These are phyloP conservation scores for Sinocyclocheilus anophthalmus DNA, from an alignment of 2,113 vertebrate genomes.

Conservation along the genomic window DNA sequence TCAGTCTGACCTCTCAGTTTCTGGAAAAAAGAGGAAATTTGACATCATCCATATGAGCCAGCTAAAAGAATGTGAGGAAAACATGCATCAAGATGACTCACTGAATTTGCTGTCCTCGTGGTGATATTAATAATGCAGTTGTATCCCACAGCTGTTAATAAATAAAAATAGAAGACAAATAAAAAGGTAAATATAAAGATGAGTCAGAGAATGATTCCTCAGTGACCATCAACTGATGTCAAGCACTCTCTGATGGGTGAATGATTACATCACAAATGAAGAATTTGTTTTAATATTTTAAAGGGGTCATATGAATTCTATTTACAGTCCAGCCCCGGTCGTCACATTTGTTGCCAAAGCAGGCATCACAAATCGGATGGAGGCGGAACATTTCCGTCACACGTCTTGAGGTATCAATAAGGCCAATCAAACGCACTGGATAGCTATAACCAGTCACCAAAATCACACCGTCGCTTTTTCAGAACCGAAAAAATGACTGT, in stretches of 20 bases:
- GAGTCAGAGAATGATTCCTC: not conserved
- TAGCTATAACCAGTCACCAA: too few species aligned
- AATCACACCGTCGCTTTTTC: too few species aligned
- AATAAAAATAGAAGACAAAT: conserved; percentile 10
- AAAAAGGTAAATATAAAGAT: not conserved
- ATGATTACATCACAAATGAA: not conserved
- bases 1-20: conserved; percentile 97
- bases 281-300: not conserved
- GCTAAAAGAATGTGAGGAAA: not conserved
- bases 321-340: too few species aligned
- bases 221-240: not conserved
- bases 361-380: too few species aligned
- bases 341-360: too few species aligned
- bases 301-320: too few species aligned
- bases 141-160: conserved; percentile 89
- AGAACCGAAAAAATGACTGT: too few species aligned
- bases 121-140: conserved; percentile 97
- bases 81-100: conserved; percentile 71
- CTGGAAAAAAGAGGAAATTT: conserved; percentile 68
- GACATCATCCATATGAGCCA: not conserved
- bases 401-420: too few species aligned
- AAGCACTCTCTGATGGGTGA: not conserved
- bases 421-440: too few species aligned
- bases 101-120: conserved; percentile 95
- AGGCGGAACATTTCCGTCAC: too few species aligned